phyloP scores from a whole-genome alignment of 2,797 vertebrate genomes.

The Podarcis lilfordi region DNA sequence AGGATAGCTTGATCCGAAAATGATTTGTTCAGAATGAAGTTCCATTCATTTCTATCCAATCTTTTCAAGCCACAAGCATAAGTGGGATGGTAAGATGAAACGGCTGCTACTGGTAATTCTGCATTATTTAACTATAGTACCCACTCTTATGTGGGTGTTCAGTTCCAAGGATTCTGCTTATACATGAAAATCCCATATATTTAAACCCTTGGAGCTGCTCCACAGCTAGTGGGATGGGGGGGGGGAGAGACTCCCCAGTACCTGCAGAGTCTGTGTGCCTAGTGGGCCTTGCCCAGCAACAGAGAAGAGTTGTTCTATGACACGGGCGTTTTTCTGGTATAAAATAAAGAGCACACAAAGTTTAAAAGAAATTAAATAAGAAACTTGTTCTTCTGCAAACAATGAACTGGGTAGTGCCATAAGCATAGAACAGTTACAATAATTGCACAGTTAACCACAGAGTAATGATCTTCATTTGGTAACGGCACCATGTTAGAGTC shows the following conservation, averaged over 20 bases:
- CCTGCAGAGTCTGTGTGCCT: background rate
- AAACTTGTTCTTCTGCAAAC: constrained; percentile 5
- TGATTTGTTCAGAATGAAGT: background rate
- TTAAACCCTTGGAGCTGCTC: no score
- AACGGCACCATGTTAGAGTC: background rate
- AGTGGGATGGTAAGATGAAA: background rate
- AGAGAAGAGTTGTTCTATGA: background rate
- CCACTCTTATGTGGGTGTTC: no score
- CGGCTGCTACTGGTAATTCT: background rate
- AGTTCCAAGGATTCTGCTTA: no score
- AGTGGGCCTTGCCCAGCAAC: background rate
- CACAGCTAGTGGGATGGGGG: no score
- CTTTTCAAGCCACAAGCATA: background rate
- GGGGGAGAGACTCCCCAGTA: background rate
- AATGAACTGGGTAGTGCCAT: background rate
- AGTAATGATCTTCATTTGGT: background rate
- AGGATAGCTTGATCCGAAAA: background rate
- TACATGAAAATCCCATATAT: no score
- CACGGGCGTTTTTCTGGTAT: background rate
- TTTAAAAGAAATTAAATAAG: background rate
- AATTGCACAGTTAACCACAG: background rate
- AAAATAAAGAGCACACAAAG: background rate
- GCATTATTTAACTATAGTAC: background rate
- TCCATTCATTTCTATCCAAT: background rate
- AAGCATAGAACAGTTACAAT: background rate